Evolutionary conservation across 2,797 vertebrate genomes (phyloP), one percentile per base, ranked within the genome.

Genomic region (Sebastes diaconus): DNA sequence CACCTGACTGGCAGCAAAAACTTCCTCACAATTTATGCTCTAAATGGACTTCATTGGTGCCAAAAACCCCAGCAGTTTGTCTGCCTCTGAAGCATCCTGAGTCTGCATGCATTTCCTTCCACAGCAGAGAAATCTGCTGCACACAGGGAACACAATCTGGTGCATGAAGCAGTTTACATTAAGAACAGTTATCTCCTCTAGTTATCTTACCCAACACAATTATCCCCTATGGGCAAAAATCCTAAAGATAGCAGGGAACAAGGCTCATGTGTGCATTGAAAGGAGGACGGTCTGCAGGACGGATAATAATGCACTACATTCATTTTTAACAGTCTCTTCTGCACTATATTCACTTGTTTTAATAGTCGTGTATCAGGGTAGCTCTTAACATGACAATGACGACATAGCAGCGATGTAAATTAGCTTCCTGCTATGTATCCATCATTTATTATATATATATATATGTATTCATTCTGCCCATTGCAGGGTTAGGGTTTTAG

Each of bases 181-280:
- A 73, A 42, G 61, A 80, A 24, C 73, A 22, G 25, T 73, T 77
- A 85, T 80, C 84, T 83, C 71, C 32, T 77, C 66, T 25, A 68
- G 85, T 82, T 65, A 88, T 87, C 87, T 81, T 81, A 3, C 58
- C 77, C 81, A 87, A 86, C 80, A 84, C 84, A 86, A 74, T 73
- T 67, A 86, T 75, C 77, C 70, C 86, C 83, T 77, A 67, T 64
- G 66, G 86, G 64, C 83, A 83, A 46, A 59, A 50, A 50, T 64
- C 59, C 86, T 85, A 86, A 90, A 89, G 84, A 90, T 79, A 87
- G 85, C 69, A 84, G 75, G 34, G 68, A 79, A 18, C 81, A 59
- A 73, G 82, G 65, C 68, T 88, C 64, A 22, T 67, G 72, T 57
- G 74, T 84, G 80, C 76, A 39, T 39, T 39, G 11, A 39, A 39